A percentile compares a stretch with the other conserved stretches of the same genome.
These are phyloP conservation scores for Phycodurus eques DNA, from an alignment of 2,113 vertebrate genomes.

Conservation along the genomic window DNA sequence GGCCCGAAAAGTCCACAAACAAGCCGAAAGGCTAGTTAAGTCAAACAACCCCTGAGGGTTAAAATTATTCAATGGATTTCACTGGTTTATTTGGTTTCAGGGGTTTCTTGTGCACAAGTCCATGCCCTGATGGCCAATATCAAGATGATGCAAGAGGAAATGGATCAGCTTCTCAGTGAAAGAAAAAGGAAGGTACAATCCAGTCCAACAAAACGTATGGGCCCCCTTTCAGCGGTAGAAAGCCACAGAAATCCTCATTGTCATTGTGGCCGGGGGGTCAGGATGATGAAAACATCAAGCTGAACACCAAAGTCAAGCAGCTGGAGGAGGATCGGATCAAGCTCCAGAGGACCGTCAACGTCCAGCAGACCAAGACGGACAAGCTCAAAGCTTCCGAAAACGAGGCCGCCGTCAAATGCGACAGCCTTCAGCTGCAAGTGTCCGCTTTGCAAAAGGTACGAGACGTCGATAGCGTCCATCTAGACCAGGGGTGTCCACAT, in stretches of 20 bases:
- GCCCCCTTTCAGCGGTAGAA: not conserved
- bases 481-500: not conserved
- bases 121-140: conserved; percentile 89
- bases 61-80: not conserved
- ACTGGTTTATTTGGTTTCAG: conserved; percentile 20
- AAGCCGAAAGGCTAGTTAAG: too few relatives aligned
- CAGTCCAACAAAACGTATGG: not conserved
- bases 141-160: conserved; percentile 83
- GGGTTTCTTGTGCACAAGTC: conserved; percentile 82
- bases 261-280: conserved; percentile 36
- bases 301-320: conserved; percentile 78
- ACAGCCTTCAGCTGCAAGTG: conserved; percentile 80
- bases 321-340: conserved; percentile 77
- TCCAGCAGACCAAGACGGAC: conserved; percentile 82
- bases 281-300: conserved; percentile 83
- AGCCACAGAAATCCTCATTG: conserved; percentile 7
- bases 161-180: conserved; percentile 80
- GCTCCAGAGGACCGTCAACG: conserved; percentile 75
- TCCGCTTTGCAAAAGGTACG: conserved; percentile 77
- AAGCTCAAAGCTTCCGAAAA: conserved; percentile 83
- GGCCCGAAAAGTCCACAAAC: too few relatives aligned
- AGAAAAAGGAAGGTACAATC: conserved; percentile 83
- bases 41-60: too few relatives aligned
- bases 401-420: conserved; percentile 78
- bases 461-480: too few relatives aligned